Evolutionary conservation across 1,140 invertebrate genomes (phyloP).

Genomic region (Aphelinus certus): DNA sequence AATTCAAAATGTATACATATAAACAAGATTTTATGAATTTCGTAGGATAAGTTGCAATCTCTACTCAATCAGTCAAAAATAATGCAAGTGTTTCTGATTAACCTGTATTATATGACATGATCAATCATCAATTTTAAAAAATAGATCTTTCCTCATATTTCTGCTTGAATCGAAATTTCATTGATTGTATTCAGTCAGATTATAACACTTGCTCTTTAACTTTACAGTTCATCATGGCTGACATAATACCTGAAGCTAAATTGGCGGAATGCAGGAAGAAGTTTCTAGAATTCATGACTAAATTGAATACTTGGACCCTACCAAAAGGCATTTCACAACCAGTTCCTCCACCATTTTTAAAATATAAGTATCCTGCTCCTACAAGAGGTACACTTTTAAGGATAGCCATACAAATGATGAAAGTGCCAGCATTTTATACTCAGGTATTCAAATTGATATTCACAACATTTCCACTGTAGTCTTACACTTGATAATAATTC

Average conservation of each 20-base stretch:
- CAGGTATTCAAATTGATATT: conserved; percentile 63
- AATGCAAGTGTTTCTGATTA: too few relatives aligned
- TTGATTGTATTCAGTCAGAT: too few relatives aligned
- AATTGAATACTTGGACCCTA: conserved; percentile 75
- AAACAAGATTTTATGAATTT: too few relatives aligned
- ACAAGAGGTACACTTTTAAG: conserved; percentile 78
- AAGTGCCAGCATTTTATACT: conserved; percentile 83
- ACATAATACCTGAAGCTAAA: conserved; percentile 22
- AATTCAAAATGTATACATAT: too few relatives aligned
- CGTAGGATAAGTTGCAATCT: too few relatives aligned
- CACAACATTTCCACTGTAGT: too few relatives aligned
- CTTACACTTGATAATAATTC: neutral
- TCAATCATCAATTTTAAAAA: too few relatives aligned
- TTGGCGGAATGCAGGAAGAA: conserved; percentile 54
- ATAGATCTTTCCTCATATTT: too few relatives aligned
- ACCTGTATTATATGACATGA: too few relatives aligned
- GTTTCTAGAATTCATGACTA: conserved; percentile 74
- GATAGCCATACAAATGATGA: conserved; percentile 79
- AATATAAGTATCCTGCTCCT: conserved; percentile 81
- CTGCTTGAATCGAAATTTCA: too few relatives aligned
- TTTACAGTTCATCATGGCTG: neutral
- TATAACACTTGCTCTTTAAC: too few relatives aligned
- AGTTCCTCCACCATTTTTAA: conserved; percentile 73
- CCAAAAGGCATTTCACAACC: conserved; percentile 76
- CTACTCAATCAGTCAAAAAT: too few relatives aligned